Evolutionary conservation across 2,113 vertebrate species (phyloP).

Genomic region (Charadrius vociferus): DNA sequence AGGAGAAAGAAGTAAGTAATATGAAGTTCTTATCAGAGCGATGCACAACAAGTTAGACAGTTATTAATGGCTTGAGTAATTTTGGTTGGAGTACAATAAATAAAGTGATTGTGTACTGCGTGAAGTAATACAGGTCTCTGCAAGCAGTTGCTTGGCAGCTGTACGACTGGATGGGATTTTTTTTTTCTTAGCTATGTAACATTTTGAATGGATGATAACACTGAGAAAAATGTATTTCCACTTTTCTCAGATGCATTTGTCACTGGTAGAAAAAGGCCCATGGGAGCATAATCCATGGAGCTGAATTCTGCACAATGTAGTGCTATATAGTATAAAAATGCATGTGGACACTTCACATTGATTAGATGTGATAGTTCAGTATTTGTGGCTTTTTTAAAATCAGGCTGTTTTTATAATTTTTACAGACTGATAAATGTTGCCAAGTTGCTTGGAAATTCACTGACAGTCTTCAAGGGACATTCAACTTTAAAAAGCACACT

Average conservation of each 20-base stretch:
- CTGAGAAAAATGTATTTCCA: background rate
- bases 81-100: background rate
- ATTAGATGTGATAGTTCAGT: background rate
- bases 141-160: background rate
- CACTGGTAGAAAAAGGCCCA: background rate
- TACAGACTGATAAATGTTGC: background rate
- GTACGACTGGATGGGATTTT: background rate
- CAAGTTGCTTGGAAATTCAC: constrained; percentile 1
- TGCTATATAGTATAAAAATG: background rate
- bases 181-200: background rate
- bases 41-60: background rate
- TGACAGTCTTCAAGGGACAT: background rate
- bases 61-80: background rate
- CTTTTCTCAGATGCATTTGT: background rate
- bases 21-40: background rate
- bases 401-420: background rate
- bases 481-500: background rate
- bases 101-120: background rate
- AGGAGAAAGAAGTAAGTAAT: background rate
- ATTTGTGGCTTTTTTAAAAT: background rate
- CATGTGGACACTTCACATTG: background rate
- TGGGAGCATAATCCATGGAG: background rate
- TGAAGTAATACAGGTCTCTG: background rate
- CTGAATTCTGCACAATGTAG: background rate
- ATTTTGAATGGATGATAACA: background rate